Base-by-base conservation (phyloP, 92 coral and sea anemone species). In the Anthopleura xanthogrammica region DNA sequence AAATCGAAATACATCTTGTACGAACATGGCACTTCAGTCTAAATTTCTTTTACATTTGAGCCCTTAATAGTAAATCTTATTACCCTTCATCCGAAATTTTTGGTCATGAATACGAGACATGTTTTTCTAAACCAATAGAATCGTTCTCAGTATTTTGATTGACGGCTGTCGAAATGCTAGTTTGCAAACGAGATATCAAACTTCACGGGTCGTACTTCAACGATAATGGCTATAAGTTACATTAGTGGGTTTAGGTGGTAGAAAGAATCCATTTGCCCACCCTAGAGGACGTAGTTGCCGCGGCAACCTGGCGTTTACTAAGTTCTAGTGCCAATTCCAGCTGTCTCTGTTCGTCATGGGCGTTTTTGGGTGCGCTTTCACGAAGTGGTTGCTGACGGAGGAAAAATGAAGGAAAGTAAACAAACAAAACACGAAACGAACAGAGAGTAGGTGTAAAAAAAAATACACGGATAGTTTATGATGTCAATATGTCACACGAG, bases 271-370 rank as follows among this genome's bases (percentile, higher is more conserved):
- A 80, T 70, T 77, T 56, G 86, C 92, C 87, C 90, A 86, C 92
- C 92, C 79, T 89, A 56, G 92, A 89, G 84, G 80, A 86, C 43
- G 85, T 82, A 71, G 62, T 60, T 7, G 78, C 72, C 41, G 75
- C 86, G 52, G 85, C 89, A 65, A 85, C 87, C 56, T 93, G 94
- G 55, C 95, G 93, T 86, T 92, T 93, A 92, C 98, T 93, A 73
- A 93, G 91, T 79, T 87, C 90, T 65, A 91, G 76, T 57, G 98
- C 95, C 82, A 85, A 46, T 43, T 90, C 95, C 95, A 93, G 60
- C 92, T 92, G 98, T 54, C 94, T 88, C 87, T 83, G 93, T 29
- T 93, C 98, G 43, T 91, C 98, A 42, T 87, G 87, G 36, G 82
- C 83, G 75, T 77, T 91, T 88, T 93, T 87, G 8, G 93, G 95